A percentile compares a stretch with the other conserved stretches of the same genome.
Conservation (phyloP, 2,888 invertebrate genomes). For the Lagria hirta region DNA sequence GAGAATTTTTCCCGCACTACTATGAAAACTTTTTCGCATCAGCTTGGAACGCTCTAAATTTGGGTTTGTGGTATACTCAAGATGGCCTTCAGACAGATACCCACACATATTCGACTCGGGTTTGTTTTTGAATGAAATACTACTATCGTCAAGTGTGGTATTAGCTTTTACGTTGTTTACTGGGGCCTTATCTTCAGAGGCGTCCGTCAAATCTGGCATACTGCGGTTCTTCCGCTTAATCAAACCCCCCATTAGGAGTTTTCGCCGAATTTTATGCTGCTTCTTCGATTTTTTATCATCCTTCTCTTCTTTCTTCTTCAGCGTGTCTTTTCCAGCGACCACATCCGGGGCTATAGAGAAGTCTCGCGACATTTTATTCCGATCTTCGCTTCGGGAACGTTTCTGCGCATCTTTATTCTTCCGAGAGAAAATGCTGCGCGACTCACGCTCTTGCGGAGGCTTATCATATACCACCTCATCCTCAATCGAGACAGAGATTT, state of each 20-base stretch:
- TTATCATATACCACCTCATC: slow-evolving; percentile 67
- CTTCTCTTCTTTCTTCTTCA: slow-evolving; percentile 60
- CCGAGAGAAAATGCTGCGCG: slow-evolving; percentile 67
- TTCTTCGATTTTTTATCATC: slow-evolving; percentile 66
- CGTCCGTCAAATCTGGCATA: slow-evolving; percentile 88
- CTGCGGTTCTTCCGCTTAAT: slow-evolving; percentile 86
- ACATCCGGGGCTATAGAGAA: slow-evolving; percentile 64
- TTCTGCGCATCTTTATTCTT: slow-evolving; percentile 72
- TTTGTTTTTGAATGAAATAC: slow-evolving; percentile 65
- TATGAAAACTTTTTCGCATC: slow-evolving; percentile 88
- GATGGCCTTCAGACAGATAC: slow-evolving; percentile 83
- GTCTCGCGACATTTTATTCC: slow-evolving; percentile 76
- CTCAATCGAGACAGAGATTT: slow-evolving; percentile 64
- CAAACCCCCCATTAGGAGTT: slow-evolving; percentile 85
- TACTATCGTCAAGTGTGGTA: slow-evolving; percentile 74
- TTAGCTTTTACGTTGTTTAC: slow-evolving; percentile 52
- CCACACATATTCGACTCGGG: slow-evolving; percentile 67
- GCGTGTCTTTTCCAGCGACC: slow-evolving; percentile 42
- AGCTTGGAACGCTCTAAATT: slow-evolving; percentile 83
- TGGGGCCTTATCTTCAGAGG: slow-evolving; percentile 57
- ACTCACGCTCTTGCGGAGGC: slow-evolving; percentile 68
- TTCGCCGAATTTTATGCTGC: slow-evolving; percentile 86
- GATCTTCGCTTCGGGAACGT: slow-evolving; percentile 80
- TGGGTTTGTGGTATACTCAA: slow-evolving; percentile 79
- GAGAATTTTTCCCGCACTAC: slow-evolving; percentile 78